Conservation (phyloP, 2,797 vertebrate species). For the Sparidentex hasta region DNA sequence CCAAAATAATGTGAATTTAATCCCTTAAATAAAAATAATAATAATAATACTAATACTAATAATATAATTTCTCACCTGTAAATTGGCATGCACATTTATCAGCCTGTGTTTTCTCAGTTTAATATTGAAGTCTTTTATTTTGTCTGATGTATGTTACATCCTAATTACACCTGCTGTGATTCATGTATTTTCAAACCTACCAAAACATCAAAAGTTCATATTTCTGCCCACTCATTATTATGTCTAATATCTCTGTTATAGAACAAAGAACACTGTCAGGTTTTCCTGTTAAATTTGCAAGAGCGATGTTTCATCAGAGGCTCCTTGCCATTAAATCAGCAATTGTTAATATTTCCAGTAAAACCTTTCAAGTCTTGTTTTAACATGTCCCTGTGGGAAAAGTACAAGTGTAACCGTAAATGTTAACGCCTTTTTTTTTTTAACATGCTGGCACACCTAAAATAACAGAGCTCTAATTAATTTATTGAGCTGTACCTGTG, state of each 20-base stretch:
- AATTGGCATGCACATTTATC: background rate
- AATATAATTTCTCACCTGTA: background rate
- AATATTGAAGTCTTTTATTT: background rate
- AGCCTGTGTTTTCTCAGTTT: background rate
- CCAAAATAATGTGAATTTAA: too few relatives aligned
- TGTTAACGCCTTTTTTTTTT: background rate
- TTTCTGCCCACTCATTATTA: too few relatives aligned
- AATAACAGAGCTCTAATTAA: background rate
- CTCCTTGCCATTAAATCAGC: background rate
- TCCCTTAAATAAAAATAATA: too few relatives aligned
- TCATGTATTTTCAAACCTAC: too few relatives aligned
- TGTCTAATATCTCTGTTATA: too few relatives aligned
- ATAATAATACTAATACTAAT: too few relatives aligned
- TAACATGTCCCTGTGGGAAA: background rate
- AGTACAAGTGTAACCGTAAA: background rate
- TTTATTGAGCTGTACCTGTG: background rate
- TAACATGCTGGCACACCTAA: background rate
- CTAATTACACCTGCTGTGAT: too few relatives aligned
- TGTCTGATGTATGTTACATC: background rate
- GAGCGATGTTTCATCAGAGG: too few relatives aligned
- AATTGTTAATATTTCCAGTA: background rate
- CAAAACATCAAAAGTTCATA: too few relatives aligned
- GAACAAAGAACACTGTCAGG: too few relatives aligned
- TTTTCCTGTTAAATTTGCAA: too few relatives aligned
- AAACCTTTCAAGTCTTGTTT: too few relatives aligned